A percentile compares a stretch with the other conserved stretches of the same genome.
These are phyloP conservation scores for Brachionus paranguensis DNA, from an alignment of 1,140 invertebrate species.

Conservation along the genomic window DNA sequence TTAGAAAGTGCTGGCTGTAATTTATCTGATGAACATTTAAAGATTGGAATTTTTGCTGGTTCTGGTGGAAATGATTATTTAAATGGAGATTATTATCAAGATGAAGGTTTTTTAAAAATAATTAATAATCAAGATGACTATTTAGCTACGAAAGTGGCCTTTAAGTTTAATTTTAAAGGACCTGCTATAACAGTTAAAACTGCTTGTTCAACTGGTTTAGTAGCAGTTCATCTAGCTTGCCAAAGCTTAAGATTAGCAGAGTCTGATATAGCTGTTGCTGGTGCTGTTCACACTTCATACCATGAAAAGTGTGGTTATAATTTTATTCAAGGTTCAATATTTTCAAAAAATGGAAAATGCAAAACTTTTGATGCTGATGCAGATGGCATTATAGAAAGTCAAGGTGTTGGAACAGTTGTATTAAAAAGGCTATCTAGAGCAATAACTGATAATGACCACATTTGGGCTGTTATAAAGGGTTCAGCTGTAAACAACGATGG, in stretches of 20 bases:
- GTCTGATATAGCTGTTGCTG: not conserved
- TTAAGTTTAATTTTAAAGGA: conserved; percentile 1
- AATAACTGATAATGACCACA: not conserved
- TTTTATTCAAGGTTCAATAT: not conserved
- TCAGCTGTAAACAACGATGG: not conserved
- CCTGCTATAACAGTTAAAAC: not conserved
- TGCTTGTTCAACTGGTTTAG: not conserved
- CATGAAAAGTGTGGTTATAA: not conserved
- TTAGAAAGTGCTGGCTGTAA: not conserved
- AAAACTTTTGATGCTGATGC: not conserved
- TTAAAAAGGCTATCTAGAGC: not conserved
- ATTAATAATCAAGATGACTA: not conserved
- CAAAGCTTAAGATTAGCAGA: not conserved
- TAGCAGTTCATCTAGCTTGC: not conserved
- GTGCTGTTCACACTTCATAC: not conserved
- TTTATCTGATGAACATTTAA: not conserved
- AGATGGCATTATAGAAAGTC: not conserved
- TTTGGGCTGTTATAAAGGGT: not conserved
- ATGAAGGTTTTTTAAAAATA: conserved; percentile 1
- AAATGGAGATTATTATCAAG: not conserved
- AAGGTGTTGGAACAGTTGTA: not conserved
- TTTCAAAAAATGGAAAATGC: not conserved
- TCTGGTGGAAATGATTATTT: not conserved
- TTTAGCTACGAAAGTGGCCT: not conserved
- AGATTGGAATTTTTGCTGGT: not conserved